Percentiles rank a stretch among this genome's conserved stretches.
Evolutionary conservation across 1,140 invertebrate species (phyloP).

Genomic region (Bombus vancouverensis): DNA sequence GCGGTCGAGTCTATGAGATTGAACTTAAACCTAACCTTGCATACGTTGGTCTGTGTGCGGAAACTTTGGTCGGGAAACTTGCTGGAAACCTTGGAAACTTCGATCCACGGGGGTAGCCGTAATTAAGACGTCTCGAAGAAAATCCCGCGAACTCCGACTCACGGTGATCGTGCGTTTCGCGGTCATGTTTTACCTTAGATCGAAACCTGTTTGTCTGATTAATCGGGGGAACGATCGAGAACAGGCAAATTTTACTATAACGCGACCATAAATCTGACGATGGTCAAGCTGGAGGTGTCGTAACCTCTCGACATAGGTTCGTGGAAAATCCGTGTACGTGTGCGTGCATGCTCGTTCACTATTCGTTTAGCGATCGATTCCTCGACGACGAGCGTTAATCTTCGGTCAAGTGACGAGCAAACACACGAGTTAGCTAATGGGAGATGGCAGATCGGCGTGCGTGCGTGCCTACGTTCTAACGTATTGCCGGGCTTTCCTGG

Average conservation of each 20-base stretch:
- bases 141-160: conserved; percentile 47
- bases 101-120: conserved; percentile 47
- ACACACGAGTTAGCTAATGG: conserved; percentile 65
- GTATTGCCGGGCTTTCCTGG: conserved; percentile 59
- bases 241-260: too few relatives aligned
- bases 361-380: conserved; percentile 43
- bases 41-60: conserved; percentile 47
- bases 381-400: conserved; percentile 60
- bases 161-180: conserved; percentile 36
- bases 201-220: conserved; percentile 9
- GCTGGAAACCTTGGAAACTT: conserved; percentile 59
- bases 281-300: background rate
- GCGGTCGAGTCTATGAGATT: conserved; percentile 40
- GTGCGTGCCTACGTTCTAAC: conserved; percentile 50
- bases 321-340: background rate
- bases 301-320: too few relatives aligned
- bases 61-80: conserved; percentile 57
- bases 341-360: background rate
- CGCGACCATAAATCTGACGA: background rate
- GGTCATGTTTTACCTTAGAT: conserved; percentile 31
- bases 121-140: conserved; percentile 61
- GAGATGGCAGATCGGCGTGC: conserved; percentile 61
- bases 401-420: conserved; percentile 63
- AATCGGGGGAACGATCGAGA: background rate
- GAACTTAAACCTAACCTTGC: conserved; percentile 57